Evolutionary conservation across 1,140 invertebrate genomes (phyloP), one percentile per base, ranked within the genome.

Genomic region (Aphelinus atriplicis): DNA sequence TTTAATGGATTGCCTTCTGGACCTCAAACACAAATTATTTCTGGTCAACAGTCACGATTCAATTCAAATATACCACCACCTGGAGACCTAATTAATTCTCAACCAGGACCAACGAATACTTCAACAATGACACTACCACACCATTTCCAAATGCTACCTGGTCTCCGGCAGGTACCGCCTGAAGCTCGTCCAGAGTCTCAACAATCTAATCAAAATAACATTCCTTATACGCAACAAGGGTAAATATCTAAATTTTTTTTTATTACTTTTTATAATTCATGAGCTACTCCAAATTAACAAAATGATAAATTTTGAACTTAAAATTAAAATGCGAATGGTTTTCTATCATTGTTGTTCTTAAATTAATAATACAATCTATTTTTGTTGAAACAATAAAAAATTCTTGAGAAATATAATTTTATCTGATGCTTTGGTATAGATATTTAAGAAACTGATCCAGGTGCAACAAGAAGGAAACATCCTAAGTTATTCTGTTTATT

Each of bases 221-320:
- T 86, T 76, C 77, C 85, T 64, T 88, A 84, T 77, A 81, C 83
- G 45, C 81, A 80, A 61, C 84, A 83, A 80, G 84, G 84, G 86
- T 88, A 80, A 78, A 69, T 77, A 73, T 55, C 53, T 53, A 6
- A 53, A 53, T 48, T 63, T 63, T 60, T 62, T 63, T 2, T 43
- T 2, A 0, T 53, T 53, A 9, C 51, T 53, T 6, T 4, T 9
- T 53, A 6, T 53, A 6, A 53, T 53, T 53, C 9, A 53, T 53
- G 4, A 9, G 9, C 9, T 53, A 53, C 51, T 53, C 51, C 51
- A 53, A 6, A 6, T 53, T 53, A 26, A 26, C 26, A 26, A 26
- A 26, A 26, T 26, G 26, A 26, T 26, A 26, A 26, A 26, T 26
- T 26, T 26, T 26, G 0, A 26, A 26, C 26, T 26, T 26, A 26